Evolutionary conservation across 2,888 invertebrate genomes (phyloP).

Genomic region (Ariolimax columbianus): DNA sequence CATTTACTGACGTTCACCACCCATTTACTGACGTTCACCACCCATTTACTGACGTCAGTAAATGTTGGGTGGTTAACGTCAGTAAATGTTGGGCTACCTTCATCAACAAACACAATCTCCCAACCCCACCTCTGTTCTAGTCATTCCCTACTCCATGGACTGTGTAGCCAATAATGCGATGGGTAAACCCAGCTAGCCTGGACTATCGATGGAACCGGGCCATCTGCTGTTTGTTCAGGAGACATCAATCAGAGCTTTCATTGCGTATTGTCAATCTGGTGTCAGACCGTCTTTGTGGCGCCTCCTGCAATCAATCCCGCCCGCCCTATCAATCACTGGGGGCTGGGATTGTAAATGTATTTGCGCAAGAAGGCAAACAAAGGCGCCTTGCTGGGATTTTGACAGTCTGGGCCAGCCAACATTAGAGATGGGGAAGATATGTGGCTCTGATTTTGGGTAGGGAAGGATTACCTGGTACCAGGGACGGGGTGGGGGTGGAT

Average conservation of each 20-base stretch:
- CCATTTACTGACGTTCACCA: no score
- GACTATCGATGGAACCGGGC: conserved; percentile 27
- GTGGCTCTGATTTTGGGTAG: background rate
- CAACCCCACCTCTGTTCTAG: no score
- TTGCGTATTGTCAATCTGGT: conserved; percentile 76
- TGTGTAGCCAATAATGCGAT: no score
- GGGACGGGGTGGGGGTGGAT: no score
- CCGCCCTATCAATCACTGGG: conserved; percentile 72
- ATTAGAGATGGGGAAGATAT: background rate
- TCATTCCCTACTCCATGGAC: no score
- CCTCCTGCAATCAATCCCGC: conserved; percentile 74
- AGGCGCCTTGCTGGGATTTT: conserved; percentile 65
- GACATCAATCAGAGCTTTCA: conserved; percentile 76
- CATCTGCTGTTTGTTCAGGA: conserved; percentile 73
- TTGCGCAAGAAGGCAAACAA: conserved; percentile 76
- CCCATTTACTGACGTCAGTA: no score
- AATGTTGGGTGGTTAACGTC: no score
- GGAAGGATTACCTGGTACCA: no score
- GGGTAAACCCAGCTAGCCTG: no score
- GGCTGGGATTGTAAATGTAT: conserved; percentile 73
- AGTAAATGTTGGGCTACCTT: no score
- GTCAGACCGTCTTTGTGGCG: conserved; percentile 74
- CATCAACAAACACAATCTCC: no score
- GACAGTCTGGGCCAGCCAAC: background rate
- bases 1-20: no score